Evolutionary conservation across 2,797 vertebrate species (phyloP).

Genomic region (Sebastes iracundus): DNA sequence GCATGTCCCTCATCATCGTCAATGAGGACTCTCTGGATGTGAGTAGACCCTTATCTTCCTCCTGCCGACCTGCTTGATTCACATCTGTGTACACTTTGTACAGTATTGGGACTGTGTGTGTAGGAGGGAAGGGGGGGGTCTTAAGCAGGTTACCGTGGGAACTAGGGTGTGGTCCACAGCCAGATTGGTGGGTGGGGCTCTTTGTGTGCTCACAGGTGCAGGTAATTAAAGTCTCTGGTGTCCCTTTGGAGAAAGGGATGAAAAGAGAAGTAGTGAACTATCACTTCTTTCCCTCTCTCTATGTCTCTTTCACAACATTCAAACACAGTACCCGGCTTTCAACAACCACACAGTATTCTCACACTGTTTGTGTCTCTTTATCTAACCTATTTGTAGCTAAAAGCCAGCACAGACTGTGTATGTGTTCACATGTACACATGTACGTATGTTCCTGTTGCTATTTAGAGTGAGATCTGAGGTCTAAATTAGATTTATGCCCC

Average conservation of each 20-base stretch:
- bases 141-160: conserved; percentile 69
- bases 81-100: conserved; percentile 11
- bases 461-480: conserved; percentile 22
- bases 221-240: conserved; percentile 86
- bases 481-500: conserved; percentile 37
- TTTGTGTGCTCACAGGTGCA: conserved; percentile 81
- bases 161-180: conserved; percentile 74
- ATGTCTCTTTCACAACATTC: background rate
- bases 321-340: background rate
- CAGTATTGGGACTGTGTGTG: conserved; percentile 5
- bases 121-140: background rate
- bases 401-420: background rate
- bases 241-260: conserved; percentile 74
- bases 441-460: background rate
- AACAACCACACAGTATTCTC: background rate
- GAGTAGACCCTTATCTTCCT: conserved; percentile 79
- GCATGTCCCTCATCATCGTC: conserved; percentile 96
- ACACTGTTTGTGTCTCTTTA: background rate
- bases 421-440: background rate
- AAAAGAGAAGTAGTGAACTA: conserved; percentile 63
- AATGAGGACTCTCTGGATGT: conserved; percentile 98
- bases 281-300: conserved; percentile 30
- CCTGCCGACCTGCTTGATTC: background rate
- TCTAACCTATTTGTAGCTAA: background rate
- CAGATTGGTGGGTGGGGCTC: conserved; percentile 77